Evolutionary conservation across 2,797 vertebrate genomes (phyloP).

Genomic region (Acanthornis magna): DNA sequence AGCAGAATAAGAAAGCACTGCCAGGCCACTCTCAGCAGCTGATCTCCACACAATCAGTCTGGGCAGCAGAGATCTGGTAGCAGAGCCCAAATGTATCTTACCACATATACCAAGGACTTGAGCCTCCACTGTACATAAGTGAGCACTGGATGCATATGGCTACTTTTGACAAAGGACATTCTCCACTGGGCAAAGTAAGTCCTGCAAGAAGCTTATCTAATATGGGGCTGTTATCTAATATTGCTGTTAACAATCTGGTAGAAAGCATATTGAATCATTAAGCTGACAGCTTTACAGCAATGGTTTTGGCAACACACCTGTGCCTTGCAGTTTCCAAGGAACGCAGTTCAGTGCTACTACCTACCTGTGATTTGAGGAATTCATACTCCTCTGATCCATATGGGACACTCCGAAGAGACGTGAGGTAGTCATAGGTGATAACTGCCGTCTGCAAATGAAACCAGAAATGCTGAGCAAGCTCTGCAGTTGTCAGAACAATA

Average conservation of each 20-base stretch:
- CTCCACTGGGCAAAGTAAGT: not conserved
- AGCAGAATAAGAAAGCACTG: not conserved
- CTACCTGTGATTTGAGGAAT: conserved; percentile 89
- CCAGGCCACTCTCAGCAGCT: not conserved
- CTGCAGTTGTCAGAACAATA: not conserved
- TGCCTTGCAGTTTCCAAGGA: not conserved
- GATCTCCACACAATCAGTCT: not conserved
- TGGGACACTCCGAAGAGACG: conserved; percentile 81
- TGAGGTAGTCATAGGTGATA: conserved; percentile 93
- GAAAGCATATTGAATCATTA: not conserved
- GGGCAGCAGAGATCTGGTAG: not conserved
- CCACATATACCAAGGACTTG: not conserved
- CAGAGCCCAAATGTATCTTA: not conserved
- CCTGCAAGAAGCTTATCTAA: not conserved
- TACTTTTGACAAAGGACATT: not conserved
- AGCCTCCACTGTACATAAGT: not conserved
- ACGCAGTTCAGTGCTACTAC: not conserved
- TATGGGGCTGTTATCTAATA: not conserved
- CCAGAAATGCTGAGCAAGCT: not conserved
- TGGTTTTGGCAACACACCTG: not conserved
- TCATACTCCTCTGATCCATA: conserved; percentile 85
- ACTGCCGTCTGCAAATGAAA: conserved; percentile 83
- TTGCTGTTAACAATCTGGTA: not conserved
- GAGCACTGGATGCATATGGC: not conserved
- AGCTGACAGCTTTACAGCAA: not conserved